Base-by-base conservation (phyloP, 1,140 invertebrate genomes). In the Bombus fervidus region DNA sequence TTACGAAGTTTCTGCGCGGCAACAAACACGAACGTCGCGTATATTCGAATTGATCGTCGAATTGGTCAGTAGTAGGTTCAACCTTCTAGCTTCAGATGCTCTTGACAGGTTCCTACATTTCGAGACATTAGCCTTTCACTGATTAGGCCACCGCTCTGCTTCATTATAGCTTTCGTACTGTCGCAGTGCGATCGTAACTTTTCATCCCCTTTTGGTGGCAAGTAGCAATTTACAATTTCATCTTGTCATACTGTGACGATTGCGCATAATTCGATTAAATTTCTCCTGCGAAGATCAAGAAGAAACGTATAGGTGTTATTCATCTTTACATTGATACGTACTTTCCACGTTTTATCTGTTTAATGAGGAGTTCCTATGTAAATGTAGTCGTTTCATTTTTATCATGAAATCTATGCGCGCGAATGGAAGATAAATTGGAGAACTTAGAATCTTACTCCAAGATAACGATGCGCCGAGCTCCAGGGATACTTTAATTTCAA, bases 401-500 rank as follows among this genome's bases (percentile, higher is more conserved):
- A 62, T 62, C 59, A 4, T 13, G 10, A n/a, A 62, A 28, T 62
- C 28, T 53, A 68, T 41, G n/a, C 31, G 66, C 9, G 5, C 8
- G 25, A n/a, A 4, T 1, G 71, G 15, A 68, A 57, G 76, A 64
- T 71, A 73, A 53, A 13, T 73, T 6, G 31, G 25, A 34, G 34
- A 59, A 39, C 37, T 43, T 71, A 47, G 53, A 69, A 59, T 43
- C 13, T 74, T 74, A 47, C 9, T 81, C 22, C 34, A 9, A 53
- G n/a, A 43, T 66, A 47, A 39, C n/a, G 28, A 39, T n/a, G 31
- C 53, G 37, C 68, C 12, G 28, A 53, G 9, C 39, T 31, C 39
- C 5, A 28, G 53, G 28, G 31, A 57, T 39, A 18, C 34, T 71
- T 76, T 83, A 69, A 83, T 83, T 83, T n/a, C 72, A 25, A 66